Percentiles rank a stretch among this genome's conserved stretches.
Conservation (phyloP, 2,888 invertebrate species). For the Tetrapedia diversipes region DNA sequence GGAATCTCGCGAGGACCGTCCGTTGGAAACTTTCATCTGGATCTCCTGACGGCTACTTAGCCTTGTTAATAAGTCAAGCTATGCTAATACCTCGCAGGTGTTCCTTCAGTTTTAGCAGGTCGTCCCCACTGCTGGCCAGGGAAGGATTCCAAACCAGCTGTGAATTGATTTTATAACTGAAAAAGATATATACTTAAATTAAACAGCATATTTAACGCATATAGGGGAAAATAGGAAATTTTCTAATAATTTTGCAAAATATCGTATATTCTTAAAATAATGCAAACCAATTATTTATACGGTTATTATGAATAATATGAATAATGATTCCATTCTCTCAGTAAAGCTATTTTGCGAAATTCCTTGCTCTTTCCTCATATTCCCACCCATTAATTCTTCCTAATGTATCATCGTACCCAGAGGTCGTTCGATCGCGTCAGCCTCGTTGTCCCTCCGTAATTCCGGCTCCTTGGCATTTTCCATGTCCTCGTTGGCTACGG, state of each 20-base stretch:
- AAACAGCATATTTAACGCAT: too few species aligned
- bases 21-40: conserved; percentile 50
- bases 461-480: conserved; percentile 21
- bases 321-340: too few species aligned
- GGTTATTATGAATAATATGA: too few species aligned
- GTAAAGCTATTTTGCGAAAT: too few species aligned
- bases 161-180: conserved; percentile 1
- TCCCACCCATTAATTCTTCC: background rate
- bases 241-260: too few species aligned
- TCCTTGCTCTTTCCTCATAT: too few species aligned
- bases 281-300: too few species aligned
- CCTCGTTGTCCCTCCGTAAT: background rate
- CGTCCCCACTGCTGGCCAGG: background rate
- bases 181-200: too few species aligned
- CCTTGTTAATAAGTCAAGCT: conserved; percentile 60
- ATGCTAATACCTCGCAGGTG: conserved; percentile 64
- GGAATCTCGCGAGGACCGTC: conserved; percentile 37
- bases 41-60: conserved; percentile 55
- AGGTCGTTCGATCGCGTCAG: conserved; percentile 13
- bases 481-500: conserved; percentile 49
- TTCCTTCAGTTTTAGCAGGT: conserved; percentile 34
- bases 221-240: too few species aligned
- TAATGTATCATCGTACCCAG: background rate
- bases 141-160: conserved; percentile 27
- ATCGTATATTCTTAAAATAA: too few species aligned